These are phyloP conservation scores for Monodelphis domestica DNA, from an alignment of 2,797 vertebrate genomes.

Conservation along the genomic window DNA sequence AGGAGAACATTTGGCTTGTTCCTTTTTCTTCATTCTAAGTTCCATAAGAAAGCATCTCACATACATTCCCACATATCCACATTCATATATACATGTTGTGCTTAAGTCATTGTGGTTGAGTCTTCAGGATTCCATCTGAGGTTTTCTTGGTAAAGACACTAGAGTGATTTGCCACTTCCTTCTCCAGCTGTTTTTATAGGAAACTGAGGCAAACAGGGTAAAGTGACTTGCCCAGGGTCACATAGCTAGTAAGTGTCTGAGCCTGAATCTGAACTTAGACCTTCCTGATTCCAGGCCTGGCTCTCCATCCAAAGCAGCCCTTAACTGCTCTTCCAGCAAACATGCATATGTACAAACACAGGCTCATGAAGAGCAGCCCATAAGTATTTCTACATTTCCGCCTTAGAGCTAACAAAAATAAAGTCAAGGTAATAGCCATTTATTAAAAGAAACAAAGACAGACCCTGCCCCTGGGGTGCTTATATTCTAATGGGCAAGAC, in stretches of 20 bases:
- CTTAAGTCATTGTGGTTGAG: neutral
- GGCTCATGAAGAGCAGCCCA: neutral
- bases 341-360: neutral
- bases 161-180: neutral
- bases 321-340: no score
- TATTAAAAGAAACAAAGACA: neutral
- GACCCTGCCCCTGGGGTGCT: neutral
- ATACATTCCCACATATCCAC: neutral
- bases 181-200: neutral
- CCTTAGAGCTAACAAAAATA: neutral
- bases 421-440: neutral
- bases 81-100: neutral
- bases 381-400: neutral
- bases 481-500: neutral
- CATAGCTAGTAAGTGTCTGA: neutral
- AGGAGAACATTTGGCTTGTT: neutral
- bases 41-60: neutral
- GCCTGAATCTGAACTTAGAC: neutral
- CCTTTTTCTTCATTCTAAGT: neutral
- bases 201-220: neutral
- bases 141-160: neutral
- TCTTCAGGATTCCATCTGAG: neutral
- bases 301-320: neutral
- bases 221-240: neutral
- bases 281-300: neutral